Evolutionary conservation across 2,113 vertebrate species (phyloP), one percentile per base, ranked within the genome.

Genomic region (Oreochromis tanganicae): DNA sequence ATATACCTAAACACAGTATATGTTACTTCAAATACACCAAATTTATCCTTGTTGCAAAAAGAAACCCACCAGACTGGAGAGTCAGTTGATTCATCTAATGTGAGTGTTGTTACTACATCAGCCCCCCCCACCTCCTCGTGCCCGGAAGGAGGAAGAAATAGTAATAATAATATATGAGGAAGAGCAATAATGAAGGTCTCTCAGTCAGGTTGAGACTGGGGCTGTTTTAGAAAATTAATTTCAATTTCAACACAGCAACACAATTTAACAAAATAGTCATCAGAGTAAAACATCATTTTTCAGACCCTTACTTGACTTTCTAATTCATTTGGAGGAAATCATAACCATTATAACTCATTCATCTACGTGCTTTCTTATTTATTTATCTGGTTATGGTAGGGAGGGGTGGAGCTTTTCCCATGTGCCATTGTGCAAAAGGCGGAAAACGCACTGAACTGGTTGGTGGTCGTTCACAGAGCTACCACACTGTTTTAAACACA

Each of bases 281-380:
- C 41, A 48, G 21, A 27, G 68, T 1, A 46, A 73, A 41, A 46
- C 13, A 16, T 73, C 1, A 10, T 29, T 27, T 73, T 46, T 46
- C 68, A 73, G 68, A 43, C n/a, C 38, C 38, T 71, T 2, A 24
- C 8, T 43, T 21, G 66, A 71, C 38, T 73, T 27, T 17, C 9
- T 27, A 16, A 73, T 0, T 46, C 14, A 19, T 75, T 17, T 75
- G 41, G 14, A 75, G 43, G 9, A 29, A 75, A 29, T 75, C 68
- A 73, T 27, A 46, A 29, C 41, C 0, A 46, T 2, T 46, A 5
- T 27, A 73, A 46, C 9, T 27, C 29, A 29, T 48, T 4, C 3
- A 73, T 46, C 21, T 6, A 27, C 3, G 0, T 14, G 9, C 17
- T 13, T 6, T 43, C 11, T 3, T 34, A 63, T 36, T 19, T 21